These are phyloP conservation scores for Labroides dimidiatus DNA, from an alignment of 2,797 vertebrate genomes.

Conservation along the genomic window DNA sequence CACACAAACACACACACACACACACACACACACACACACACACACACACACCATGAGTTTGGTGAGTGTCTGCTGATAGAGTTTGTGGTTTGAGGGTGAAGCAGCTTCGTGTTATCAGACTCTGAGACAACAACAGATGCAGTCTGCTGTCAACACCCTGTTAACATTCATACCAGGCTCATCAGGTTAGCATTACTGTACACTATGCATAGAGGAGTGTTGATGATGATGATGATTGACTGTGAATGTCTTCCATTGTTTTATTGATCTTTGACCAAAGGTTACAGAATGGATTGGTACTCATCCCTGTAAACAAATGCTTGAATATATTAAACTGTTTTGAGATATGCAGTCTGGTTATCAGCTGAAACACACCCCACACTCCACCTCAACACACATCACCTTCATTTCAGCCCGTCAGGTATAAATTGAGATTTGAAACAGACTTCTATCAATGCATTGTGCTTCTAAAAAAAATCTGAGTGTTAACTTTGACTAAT, in stretches of 20 bases:
- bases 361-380: neutral
- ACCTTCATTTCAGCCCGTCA: too few species aligned
- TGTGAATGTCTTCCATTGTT: slow-evolving; percentile 14
- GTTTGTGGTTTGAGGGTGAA: too few species aligned
- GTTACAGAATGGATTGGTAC: slow-evolving; percentile 13
- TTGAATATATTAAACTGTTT: neutral
- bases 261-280: slow-evolving; percentile 50
- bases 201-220: slow-evolving; percentile 11
- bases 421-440: too few species aligned
- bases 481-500: too few species aligned
- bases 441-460: too few species aligned
- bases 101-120: neutral
- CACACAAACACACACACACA: too few species aligned
- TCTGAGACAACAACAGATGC: neutral
- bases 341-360: neutral
- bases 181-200: neutral
- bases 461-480: too few species aligned
- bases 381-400: neutral
- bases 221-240: neutral
- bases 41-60: too few species aligned
- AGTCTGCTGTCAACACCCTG: neutral
- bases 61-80: too few species aligned
- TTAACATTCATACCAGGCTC: neutral
- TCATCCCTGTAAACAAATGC: neutral
- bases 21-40: too few species aligned